Evolutionary conservation across 2,888 invertebrate species (phyloP).

Genomic region (Ramazzottius varieornatus): DNA sequence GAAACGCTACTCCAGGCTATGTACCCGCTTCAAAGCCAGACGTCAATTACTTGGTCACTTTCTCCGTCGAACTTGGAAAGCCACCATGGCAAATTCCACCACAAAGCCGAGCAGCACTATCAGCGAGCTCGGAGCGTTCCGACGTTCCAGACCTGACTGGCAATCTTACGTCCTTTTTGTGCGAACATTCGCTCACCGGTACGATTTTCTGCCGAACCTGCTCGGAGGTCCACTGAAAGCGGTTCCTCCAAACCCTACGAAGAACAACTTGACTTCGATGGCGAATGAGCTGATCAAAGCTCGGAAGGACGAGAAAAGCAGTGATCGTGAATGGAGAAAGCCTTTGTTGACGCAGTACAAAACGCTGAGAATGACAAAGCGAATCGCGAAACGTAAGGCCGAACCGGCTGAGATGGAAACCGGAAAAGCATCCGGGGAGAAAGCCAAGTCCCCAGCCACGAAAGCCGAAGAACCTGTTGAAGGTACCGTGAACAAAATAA

Average conservation of each 20-base stretch:
- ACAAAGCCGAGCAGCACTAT: neutral
- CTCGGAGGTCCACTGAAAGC: neutral
- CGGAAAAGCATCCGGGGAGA: too few relatives aligned
- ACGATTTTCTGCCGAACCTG: neutral
- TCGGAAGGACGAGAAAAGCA: neutral
- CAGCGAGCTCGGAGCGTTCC: neutral
- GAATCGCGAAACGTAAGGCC: neutral
- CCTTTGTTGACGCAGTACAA: neutral
- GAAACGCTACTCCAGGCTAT: neutral
- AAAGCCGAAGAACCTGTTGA: too few relatives aligned
- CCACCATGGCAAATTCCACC: neutral
- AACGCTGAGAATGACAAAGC: neutral
- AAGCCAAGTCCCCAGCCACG: too few relatives aligned
- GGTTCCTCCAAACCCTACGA: neutral
- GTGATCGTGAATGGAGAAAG: neutral
- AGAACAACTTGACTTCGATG: neutral
- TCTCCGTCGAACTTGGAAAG: neutral
- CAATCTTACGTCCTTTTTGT: neutral
- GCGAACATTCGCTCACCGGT: neutral
- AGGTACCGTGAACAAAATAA: too few relatives aligned
- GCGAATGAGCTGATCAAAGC: neutral
- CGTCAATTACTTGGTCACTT: neutral
- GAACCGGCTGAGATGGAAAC: neutral
- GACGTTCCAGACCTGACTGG: neutral
- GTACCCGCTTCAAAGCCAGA: neutral